Evolutionary conservation across 2,113 vertebrate species (phyloP), one percentile per base, ranked within the genome.

Genomic region (Lasiurus cinereus): DNA sequence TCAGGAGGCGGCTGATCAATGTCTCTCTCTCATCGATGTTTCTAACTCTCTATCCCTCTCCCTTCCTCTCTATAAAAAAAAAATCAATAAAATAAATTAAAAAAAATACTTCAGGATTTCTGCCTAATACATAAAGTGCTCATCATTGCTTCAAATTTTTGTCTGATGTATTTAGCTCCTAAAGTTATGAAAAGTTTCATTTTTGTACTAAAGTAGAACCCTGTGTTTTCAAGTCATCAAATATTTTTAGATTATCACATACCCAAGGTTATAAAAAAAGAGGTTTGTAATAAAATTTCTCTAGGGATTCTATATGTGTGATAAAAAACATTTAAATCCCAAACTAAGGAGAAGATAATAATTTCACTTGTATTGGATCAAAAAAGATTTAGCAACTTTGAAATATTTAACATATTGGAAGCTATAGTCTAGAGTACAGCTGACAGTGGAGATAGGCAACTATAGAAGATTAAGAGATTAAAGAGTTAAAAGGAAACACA

Each of bases 321-420:
- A 84, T 82, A 70, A 90, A 89, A 88, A 69, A 36, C 4, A 48
- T 13, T 59, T 82, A 95, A 79, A 31, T 24, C 29, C n/a, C 50
- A 77, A 78, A 64, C 22, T 73, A 94, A 88, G n/a, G 48, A 62
- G 90, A 89, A 91, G 4, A 86, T 72, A 74, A 33, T 18, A 6
- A 6, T 48, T 84, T 67, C 48, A 76, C 73, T 94, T 73, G 74
- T 73, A 66, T 89, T 83, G 50, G 56, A 43, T 94, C 36, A 93
- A 72, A 89, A 89, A 78, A 78, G 90, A 52, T 27, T 89, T 76
- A 84, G 88, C 13, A 52, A 31, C 5, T 72, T 50, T n/a, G 69
- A 94, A 83, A 39, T 12, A 36, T 66, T 52, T 80, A 69, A 80
- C 29, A 18, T 22, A 6, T 0, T 84, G 59, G 83, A 50, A 90